Evolutionary conservation across 2,113 vertebrate species (phyloP), one percentile per base, ranked within the genome.

Genomic region (Phyllopteryx taeniolatus): DNA sequence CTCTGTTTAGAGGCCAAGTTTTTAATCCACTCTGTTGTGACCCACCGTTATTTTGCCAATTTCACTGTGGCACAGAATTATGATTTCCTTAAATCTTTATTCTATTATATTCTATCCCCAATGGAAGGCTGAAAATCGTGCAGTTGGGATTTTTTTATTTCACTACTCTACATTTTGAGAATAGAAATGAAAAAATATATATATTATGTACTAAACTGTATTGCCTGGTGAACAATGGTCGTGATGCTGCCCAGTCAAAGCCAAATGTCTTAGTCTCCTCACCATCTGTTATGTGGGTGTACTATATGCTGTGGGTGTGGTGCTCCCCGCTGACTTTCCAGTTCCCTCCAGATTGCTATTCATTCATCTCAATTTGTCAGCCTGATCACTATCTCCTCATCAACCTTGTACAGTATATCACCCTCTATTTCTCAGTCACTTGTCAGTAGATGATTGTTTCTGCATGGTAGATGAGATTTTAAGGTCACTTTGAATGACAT

Each of bases 371-470:
- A 63, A 35, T 43, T 63, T 63, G 35, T 42, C 61, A 43, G 61
- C 61, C 61, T 11, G 61, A 43, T 63, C 61, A 63, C 35, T 42
- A 63, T 61, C 59, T 61, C 59, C 15, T 39, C 59, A 61, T 61
- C 59, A 61, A 61, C 59, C 59, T 61, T 61, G 59, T 35, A 39
- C 35, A 61, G 33, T 61, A 14, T 59, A 61, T 39, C 59, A n/a
- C n/a, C 33, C 35, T n/a, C 61, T 43, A 63, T 43, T 63, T 35
- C 61, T 63, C 61, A 43, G 5, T 22, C 59, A 9, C 59, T 61
- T 17, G 14, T n/a, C 61, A 63, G 19, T 10, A 42, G 35, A 63
- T 63, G 39, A 63, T 63, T 43, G 61, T 42, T 63, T 63, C 19
- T 42, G 61, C 19, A 42, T 42, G 9, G 61, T 43, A 63, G 35